phyloP scores from a whole-genome alignment of 2,113 vertebrate species.

The Patagioenas fasciata region DNA sequence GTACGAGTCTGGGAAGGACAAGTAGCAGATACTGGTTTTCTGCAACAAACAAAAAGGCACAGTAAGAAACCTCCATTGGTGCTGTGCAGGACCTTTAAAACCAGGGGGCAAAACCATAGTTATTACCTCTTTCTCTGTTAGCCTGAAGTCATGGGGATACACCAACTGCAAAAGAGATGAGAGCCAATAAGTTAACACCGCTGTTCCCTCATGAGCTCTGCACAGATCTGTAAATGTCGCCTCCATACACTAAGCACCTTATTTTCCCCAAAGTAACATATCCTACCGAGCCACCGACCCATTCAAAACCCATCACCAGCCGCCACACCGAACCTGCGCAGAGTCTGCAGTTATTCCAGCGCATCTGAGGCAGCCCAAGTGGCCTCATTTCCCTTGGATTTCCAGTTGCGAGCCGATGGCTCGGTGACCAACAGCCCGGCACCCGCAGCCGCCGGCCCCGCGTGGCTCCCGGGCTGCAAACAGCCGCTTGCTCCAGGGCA shows the following conservation, averaged over 20 bases:
- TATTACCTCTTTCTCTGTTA: constrained; percentile 95
- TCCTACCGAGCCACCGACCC: rapidly evolving
- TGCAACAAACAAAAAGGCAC: constrained; percentile 55
- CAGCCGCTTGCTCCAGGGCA: background rate
- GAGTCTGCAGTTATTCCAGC: rapidly evolving
- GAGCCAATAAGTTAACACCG: background rate
- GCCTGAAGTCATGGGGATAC: constrained; percentile 84
- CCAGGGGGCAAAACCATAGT: rapidly evolving
- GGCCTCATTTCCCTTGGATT: background rate
- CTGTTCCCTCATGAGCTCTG: rapidly evolving
- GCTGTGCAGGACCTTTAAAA: background rate
- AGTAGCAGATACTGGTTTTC: constrained; percentile 95
- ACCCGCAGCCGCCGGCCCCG: background rate
- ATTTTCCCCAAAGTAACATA: background rate
- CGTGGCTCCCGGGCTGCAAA: background rate
- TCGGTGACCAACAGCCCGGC: background rate
- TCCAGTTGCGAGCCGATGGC: background rate
- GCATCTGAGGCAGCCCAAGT: background rate
- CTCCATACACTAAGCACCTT: rapidly evolving
- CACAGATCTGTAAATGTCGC: rapidly evolving
- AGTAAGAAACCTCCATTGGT: background rate
- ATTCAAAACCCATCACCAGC: rapidly evolving
- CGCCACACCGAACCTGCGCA: background rate
- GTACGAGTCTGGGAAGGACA: constrained; percentile 97
- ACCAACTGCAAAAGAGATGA: constrained; percentile 80